Base-by-base conservation (phyloP, 2,888 invertebrate genomes). In the Dicranocentrus wangi region DNA sequence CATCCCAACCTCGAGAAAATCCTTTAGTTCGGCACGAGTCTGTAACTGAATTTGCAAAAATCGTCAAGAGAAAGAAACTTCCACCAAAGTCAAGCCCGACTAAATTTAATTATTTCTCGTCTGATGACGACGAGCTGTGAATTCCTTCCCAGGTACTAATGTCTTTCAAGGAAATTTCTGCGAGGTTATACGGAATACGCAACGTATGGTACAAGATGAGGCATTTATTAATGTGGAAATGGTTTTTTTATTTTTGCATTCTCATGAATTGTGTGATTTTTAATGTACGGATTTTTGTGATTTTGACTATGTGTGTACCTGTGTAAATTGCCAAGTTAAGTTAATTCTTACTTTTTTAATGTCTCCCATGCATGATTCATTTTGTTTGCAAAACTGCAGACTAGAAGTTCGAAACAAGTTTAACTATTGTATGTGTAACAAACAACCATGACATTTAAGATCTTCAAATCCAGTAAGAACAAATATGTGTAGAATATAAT, bases 111-210 rank as follows among this genome's bases (percentile, higher is more conserved):
- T 81, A 72, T 21, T 84, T 80, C 27, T 84, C 84, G 2, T 83
- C 84, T 0, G 84, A 81, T 21, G 84, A 84, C 7, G 84, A 84
- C 10, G 73, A 71, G 0, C 25, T 13, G 8, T 55, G 3, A 15
- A 51, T n/a, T n/a, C n/a, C n/a, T n/a, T n/a, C n/a, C n/a, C n/a
- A n/a, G n/a, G n/a, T n/a, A n/a, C n/a, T n/a, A n/a, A n/a, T n/a
- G n/a, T n/a, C n/a, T n/a, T n/a, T n/a, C n/a, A n/a, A n/a, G n/a
- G 23, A 8, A 10, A 55, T 10, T 55, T 39, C 5, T 39, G 39
- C 39, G 7, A 39, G 7, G 5, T 39, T 39, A 13, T 39, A 39
- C 39, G 7, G 39, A 13, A 39, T 39, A 39, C 13, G 39, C 13
- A 39, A 8, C 5, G 5, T 39, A 13, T 39, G 5, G 5, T 39